A percentile compares a stretch with the other conserved stretches of the same genome.
phyloP scores from a whole-genome alignment of 2,113 vertebrate species.

The Prinia subflava region DNA sequence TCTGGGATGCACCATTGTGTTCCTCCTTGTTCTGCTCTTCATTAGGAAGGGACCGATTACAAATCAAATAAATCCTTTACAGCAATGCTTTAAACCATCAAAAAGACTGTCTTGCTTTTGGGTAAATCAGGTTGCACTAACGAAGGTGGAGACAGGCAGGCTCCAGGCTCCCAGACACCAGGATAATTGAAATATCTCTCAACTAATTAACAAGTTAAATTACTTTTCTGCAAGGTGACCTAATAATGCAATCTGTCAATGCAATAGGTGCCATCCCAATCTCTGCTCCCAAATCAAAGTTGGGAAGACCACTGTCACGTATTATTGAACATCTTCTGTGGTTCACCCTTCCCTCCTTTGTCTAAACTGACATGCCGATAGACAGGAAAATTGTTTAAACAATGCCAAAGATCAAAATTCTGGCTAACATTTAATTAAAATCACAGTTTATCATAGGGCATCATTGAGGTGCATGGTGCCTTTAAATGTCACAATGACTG shows the following conservation, averaged over 20 bases:
- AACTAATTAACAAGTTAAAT: constrained; percentile 29
- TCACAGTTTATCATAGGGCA: neutral
- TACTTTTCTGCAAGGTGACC: constrained; percentile 26
- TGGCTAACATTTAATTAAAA: neutral
- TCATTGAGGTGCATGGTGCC: neutral
- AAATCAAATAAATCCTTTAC: neutral
- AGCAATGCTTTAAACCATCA: neutral
- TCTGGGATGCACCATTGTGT: too few relatives aligned
- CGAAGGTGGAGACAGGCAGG: neutral
- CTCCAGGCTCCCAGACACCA: neutral
- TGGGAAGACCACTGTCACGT: neutral
- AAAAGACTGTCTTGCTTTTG: neutral
- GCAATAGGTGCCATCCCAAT: neutral
- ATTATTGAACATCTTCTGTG: neutral
- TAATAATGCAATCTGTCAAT: neutral
- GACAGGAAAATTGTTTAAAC: neutral
- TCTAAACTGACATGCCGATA: neutral
- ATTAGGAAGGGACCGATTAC: neutral
- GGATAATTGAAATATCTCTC: constrained; percentile 11
- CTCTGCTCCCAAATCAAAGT: neutral
- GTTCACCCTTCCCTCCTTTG: neutral
- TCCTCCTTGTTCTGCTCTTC: neutral
- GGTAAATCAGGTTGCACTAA: neutral
- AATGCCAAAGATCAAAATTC: neutral
- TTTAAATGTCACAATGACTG: neutral